Conservation (phyloP, 2,888 invertebrate species). For the Dasypolia templi region DNA sequence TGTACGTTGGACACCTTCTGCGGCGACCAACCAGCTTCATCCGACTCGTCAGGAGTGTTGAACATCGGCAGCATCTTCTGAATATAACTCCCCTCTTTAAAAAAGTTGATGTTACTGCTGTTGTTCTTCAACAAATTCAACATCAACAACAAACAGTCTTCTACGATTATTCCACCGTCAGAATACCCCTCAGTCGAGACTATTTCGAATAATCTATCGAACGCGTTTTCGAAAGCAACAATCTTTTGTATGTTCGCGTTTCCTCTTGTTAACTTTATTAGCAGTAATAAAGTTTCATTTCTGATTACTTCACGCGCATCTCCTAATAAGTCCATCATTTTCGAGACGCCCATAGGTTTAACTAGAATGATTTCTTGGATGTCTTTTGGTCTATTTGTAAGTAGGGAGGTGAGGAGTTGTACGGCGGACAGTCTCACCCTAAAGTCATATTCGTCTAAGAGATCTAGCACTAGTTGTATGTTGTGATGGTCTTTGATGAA, state of each 20-base stretch:
- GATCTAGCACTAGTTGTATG: conserved; percentile 94
- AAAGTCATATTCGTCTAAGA: conserved; percentile 98
- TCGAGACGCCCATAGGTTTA: conserved; percentile 99
- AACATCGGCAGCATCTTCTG: conserved; percentile 97
- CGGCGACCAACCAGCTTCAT: conserved; percentile 96
- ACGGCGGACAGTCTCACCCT: conserved; percentile 97
- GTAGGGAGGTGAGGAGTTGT: conserved; percentile 96
- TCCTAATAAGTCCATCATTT: conserved; percentile 98
- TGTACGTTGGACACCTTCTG: conserved; percentile 99
- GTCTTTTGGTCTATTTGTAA: conserved; percentile 96
- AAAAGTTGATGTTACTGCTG: conserved; percentile 99
- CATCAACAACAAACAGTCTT: conserved; percentile 98
- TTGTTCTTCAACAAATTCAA: conserved; percentile 98
- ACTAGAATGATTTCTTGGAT: conserved; percentile 96
- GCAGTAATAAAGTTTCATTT: conserved; percentile 97
- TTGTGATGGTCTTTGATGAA: conserved; percentile 97
- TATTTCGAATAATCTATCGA: conserved; percentile 98
- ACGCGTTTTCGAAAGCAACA: conserved; percentile 99
- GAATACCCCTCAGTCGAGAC: conserved; percentile 97
- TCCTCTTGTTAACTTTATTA: conserved; percentile 97
- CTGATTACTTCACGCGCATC: conserved; percentile 98
- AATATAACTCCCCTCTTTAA: conserved; percentile 99
- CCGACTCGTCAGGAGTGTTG: conserved; percentile 92
- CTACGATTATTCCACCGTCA: conserved; percentile 99
- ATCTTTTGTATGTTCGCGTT: conserved; percentile 99